phyloP scores from a whole-genome alignment of 2,888 invertebrate genomes.

The Miltochrista miniata region DNA sequence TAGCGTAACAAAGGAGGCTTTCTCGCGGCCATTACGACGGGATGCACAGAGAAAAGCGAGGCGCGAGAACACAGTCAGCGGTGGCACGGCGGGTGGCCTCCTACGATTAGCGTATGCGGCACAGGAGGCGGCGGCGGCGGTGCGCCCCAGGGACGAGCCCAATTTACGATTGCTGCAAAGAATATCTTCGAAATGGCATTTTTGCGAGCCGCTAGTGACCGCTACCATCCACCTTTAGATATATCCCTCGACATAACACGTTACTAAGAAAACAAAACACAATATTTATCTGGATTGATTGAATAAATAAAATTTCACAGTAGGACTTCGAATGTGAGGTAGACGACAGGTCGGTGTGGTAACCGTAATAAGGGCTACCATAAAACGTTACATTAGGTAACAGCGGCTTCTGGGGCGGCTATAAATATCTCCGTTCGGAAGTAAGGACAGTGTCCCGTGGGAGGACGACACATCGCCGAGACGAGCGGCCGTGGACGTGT shows the following conservation, averaged over 20 bases:
- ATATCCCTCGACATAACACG: conserved; percentile 35
- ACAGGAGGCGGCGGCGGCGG: conserved; percentile 53
- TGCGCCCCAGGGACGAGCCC: conserved; percentile 54
- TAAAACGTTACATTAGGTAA: conserved; percentile 83
- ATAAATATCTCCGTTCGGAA: conserved; percentile 83
- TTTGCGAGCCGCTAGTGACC: conserved; percentile 70
- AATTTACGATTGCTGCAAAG: conserved; percentile 81
- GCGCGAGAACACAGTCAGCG: conserved; percentile 52
- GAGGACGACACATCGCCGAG: conserved; percentile 72
- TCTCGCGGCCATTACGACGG: conserved; percentile 78
- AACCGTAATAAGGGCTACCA: conserved; percentile 81
- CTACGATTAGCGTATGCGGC: conserved; percentile 74
- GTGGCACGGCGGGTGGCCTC: conserved; percentile 42
- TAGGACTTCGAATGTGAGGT: conserved; percentile 45
- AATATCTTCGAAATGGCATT: conserved; percentile 73
- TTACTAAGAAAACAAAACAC: conserved; percentile 36
- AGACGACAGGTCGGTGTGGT: conserved; percentile 63
- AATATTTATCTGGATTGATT: conserved; percentile 54
- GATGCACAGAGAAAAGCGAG: conserved; percentile 64
- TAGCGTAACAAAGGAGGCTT: conserved; percentile 81
- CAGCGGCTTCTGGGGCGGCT: conserved; percentile 81
- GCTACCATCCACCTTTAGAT: conserved; percentile 32
- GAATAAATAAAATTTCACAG: conserved; percentile 65
- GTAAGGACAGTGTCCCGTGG: conserved; percentile 81
- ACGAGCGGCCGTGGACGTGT: conserved; percentile 75